These are phyloP conservation scores for Trinectes maculatus DNA, from an alignment of 2,113 vertebrate species.

Conservation along the genomic window DNA sequence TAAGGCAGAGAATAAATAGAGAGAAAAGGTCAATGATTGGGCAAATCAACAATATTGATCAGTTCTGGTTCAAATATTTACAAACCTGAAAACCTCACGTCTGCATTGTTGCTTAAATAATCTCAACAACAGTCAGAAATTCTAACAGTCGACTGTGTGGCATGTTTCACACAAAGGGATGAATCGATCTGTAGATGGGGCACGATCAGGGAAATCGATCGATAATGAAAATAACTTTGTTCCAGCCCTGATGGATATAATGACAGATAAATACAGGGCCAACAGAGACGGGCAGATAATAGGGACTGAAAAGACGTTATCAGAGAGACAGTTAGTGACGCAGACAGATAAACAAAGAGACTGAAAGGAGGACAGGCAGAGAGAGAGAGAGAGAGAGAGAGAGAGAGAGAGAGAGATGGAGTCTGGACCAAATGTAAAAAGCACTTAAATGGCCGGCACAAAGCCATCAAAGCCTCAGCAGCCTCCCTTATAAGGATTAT, in stretches of 20 bases:
- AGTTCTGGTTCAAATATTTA: no score
- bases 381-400: neutral
- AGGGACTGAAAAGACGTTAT: neutral
- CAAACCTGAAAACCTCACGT: no score
- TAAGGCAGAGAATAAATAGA: no score
- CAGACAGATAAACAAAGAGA: neutral
- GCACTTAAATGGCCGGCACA: conserved; percentile 57
- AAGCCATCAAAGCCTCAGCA: conserved; percentile 64
- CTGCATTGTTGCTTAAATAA: no score
- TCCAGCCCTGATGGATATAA: neutral
- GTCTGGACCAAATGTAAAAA: conserved; percentile 30
- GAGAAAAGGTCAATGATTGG: no score
- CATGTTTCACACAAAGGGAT: neutral
- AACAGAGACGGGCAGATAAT: neutral
- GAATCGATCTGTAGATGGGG: neutral
- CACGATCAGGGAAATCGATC: neutral
- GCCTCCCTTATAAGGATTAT: conserved; percentile 71
- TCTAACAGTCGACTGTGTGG: neutral
- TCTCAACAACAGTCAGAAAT: no score
- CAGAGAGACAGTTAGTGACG: neutral
- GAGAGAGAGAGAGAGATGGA: neutral
- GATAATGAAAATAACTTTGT: neutral
- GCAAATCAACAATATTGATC: no score
- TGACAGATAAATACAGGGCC: neutral
- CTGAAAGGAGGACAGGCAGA: neutral